Percentiles rank a stretch among this genome's conserved stretches.
These are phyloP conservation scores for Epinotia ramella DNA, from an alignment of 2,888 invertebrate genomes.

Conservation along the genomic window DNA sequence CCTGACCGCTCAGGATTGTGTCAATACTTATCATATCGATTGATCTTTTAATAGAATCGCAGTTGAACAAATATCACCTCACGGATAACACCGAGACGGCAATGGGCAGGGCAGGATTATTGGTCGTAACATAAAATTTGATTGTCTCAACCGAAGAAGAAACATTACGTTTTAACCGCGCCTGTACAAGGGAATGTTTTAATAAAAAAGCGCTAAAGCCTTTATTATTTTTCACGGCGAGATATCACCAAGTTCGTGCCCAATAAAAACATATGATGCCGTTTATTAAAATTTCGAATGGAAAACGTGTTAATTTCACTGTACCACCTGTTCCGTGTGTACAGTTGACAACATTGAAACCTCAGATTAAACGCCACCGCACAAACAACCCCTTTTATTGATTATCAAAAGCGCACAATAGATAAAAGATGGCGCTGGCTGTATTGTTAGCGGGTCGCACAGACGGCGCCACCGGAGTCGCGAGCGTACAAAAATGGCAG, in stretches of 20 bases:
- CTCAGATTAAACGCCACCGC: slow-evolving; percentile 38
- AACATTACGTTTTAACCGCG: slow-evolving; percentile 31
- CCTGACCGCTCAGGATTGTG: neutral
- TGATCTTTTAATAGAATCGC: slow-evolving; percentile 31
- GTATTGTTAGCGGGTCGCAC: slow-evolving; percentile 78
- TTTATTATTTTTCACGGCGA: slow-evolving; percentile 23
- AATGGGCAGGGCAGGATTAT: slow-evolving; percentile 25
- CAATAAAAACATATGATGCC: slow-evolving; percentile 18
- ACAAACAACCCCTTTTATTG: slow-evolving; percentile 69
- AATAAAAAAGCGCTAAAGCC: slow-evolving; percentile 27
- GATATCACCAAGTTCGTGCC: slow-evolving; percentile 4
- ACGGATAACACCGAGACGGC: slow-evolving; percentile 18
- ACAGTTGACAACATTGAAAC: slow-evolving; percentile 22
- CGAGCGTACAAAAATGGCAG: slow-evolving; percentile 83
- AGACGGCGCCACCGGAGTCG: slow-evolving; percentile 84
- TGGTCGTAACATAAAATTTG: slow-evolving; percentile 34
- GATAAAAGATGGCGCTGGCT: slow-evolving; percentile 81
- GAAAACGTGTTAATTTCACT: slow-evolving; percentile 34
- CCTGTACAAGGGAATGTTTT: slow-evolving; percentile 26
- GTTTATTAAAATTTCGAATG: slow-evolving; percentile 20
- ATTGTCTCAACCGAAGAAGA: slow-evolving; percentile 36
- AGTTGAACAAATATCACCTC: slow-evolving; percentile 32
- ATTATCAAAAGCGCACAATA: slow-evolving; percentile 80
- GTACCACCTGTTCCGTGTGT: neutral
- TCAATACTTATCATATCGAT: slow-evolving; percentile 17